Evolutionary conservation across 1,140 invertebrate species (phyloP).

Genomic region (Saccostrea glomerata): DNA sequence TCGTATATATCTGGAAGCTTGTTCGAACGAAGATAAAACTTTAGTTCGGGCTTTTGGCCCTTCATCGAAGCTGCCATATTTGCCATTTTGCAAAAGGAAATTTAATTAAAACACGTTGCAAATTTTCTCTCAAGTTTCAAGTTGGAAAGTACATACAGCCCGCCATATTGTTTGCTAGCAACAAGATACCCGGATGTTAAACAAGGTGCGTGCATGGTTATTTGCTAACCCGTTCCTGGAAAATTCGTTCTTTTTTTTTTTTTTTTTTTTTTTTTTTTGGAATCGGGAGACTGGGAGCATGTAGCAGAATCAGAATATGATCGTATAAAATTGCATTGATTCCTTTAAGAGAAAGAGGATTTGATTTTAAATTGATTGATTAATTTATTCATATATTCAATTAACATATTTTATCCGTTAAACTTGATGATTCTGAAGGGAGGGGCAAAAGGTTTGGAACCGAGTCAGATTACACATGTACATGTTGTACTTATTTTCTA

Average conservation of each 20-base stretch:
- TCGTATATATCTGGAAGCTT: constrained; percentile 74
- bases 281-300: too few species aligned
- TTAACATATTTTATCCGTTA: too few species aligned
- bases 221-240: background rate
- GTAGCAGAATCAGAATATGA: too few species aligned
- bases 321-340: too few species aligned
- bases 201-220: background rate
- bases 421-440: too few species aligned
- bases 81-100: background rate
- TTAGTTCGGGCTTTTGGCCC: constrained; percentile 68
- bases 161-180: constrained; percentile 35
- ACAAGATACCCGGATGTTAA: constrained; percentile 24
- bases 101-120: background rate
- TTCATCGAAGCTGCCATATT: constrained; percentile 74
- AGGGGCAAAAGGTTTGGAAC: too few species aligned
- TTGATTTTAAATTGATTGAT: too few species aligned
- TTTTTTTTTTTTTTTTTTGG: too few species aligned
- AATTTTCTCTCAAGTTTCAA: background rate
- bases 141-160: constrained; percentile 7
- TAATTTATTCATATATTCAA: too few species aligned
- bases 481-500: too few species aligned
- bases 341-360: too few species aligned
- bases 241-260: background rate
- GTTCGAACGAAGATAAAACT: constrained; percentile 69
- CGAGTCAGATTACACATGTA: too few species aligned